Evolutionary conservation across 2,113 vertebrate genomes (phyloP).

Genomic region (Pseudopodoces humilis): DNA sequence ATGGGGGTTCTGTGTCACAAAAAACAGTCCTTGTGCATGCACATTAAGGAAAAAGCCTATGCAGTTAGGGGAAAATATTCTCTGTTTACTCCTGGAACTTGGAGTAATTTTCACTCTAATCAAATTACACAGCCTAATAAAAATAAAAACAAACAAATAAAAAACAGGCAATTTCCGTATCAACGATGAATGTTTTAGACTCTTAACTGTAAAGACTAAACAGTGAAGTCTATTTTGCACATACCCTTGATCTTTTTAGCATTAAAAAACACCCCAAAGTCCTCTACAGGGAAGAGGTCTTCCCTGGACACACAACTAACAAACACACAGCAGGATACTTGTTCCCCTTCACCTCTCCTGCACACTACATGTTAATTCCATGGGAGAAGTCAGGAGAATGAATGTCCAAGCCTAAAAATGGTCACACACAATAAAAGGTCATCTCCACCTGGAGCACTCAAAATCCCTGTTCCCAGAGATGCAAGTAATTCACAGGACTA

Average conservation of each 20-base stretch:
- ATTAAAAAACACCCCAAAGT: not conserved
- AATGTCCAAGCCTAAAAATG: not conserved
- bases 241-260: not conserved
- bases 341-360: not conserved
- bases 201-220: not conserved
- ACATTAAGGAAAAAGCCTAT: not conserved
- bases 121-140: not conserved
- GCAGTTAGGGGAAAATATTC: not conserved
- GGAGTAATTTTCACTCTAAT: not conserved
- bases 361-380: accelerated
- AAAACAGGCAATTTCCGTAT: accelerated
- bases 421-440: not conserved
- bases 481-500: not conserved
- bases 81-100: not conserved
- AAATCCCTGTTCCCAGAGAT: not conserved
- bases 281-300: not conserved
- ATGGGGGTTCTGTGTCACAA: not conserved
- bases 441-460: not conserved
- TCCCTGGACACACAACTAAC: not conserved
- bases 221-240: not conserved
- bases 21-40: not conserved
- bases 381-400: not conserved
- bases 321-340: not conserved
- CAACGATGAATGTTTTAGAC: not conserved
- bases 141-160: not conserved